Evolutionary conservation across 2,888 invertebrate genomes (phyloP).

Genomic region (Tetrapedia diversipes): DNA sequence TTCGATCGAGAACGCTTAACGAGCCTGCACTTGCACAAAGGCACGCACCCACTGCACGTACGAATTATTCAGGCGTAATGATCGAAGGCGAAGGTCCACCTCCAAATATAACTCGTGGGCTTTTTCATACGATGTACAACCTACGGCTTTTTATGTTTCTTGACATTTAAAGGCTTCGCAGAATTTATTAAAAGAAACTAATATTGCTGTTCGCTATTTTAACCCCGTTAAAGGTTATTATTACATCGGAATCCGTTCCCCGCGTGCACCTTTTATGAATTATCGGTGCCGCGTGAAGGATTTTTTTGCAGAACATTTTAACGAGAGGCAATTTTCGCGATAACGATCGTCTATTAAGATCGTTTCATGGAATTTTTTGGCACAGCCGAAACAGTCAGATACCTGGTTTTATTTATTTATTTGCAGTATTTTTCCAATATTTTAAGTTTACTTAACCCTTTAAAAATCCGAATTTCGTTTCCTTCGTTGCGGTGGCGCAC

Average conservation of each 20-base stretch:
- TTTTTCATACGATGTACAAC: background rate
- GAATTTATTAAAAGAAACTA: slow-evolving; percentile 10
- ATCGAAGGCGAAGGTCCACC: slow-evolving; percentile 5
- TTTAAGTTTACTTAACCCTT: too few relatives aligned
- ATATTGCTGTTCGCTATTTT: slow-evolving; percentile 1
- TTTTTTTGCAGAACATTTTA: background rate
- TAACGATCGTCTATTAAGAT: background rate
- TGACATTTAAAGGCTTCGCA: slow-evolving; percentile 11
- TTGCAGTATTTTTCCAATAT: too few relatives aligned
- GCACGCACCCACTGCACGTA: too few relatives aligned
- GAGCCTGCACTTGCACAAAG: background rate
- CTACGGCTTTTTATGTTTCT: slow-evolving; percentile 7
- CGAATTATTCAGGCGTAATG: background rate
- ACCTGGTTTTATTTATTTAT: too few relatives aligned
- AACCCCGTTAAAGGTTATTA: background rate
- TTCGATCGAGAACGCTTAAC: background rate
- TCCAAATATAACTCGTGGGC: background rate
- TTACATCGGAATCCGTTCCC: background rate
- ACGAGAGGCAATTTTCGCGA: background rate
- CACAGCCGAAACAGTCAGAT: too few relatives aligned
- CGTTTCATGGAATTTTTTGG: background rate
- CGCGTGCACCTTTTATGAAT: background rate
- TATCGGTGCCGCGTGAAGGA: background rate
- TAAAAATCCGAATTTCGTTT: too few relatives aligned
- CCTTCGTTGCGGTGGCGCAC: too few relatives aligned